Percentiles rank a stretch among this genome's conserved stretches.
Conservation (phyloP, 2,797 vertebrate species). For the Sebastes hopkinsi region DNA sequence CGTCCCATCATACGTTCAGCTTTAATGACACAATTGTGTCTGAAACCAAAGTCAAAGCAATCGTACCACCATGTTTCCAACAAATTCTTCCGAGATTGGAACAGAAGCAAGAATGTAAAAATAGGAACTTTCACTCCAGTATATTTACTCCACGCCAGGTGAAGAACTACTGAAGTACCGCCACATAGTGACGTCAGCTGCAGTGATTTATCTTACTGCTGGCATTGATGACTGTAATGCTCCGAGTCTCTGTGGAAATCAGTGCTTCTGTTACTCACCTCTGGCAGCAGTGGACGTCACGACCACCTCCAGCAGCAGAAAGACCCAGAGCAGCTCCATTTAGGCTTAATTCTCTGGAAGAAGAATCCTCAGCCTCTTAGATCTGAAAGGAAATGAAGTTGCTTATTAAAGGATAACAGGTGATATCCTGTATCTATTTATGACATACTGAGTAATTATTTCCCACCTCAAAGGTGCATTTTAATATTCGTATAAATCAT, state of each 20-base stretch:
- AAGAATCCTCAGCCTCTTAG: not conserved
- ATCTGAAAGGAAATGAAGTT: slow-evolving; percentile 22
- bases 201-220: not conserved
- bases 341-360: not conserved
- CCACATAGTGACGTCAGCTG: not conserved
- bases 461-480: not conserved
- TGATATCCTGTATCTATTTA: not conserved
- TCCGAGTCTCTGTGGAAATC: not conserved
- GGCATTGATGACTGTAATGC: too few relatives aligned
- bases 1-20: not conserved
- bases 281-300: slow-evolving; percentile 64
- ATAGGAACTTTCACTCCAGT: not conserved
- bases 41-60: not conserved
- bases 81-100: not conserved
- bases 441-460: not conserved
- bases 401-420: not conserved
- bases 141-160: not conserved
- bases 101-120: not conserved
- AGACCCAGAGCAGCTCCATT: slow-evolving; percentile 64
- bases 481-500: not conserved
- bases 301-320: slow-evolving; percentile 63
- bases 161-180: not conserved
- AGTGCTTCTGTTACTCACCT: slow-evolving; percentile 58
- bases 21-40: not conserved
- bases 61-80: not conserved